Evolutionary conservation across 2,113 vertebrate genomes (phyloP).

Genomic region (Oncorhynchus clarkii): DNA sequence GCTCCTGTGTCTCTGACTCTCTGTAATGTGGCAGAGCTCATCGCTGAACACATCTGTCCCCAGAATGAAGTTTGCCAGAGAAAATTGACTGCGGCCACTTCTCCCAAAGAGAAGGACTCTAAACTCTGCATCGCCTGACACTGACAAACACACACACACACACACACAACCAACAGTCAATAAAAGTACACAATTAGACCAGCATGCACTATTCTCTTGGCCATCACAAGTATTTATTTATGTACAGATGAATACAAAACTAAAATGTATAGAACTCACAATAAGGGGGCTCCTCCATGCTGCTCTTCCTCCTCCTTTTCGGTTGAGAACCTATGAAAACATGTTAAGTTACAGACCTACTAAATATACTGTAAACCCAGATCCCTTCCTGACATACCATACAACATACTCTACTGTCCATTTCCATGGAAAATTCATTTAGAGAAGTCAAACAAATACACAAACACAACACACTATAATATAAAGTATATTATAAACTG

Average conservation of each 20-base stretch:
- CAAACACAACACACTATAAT: too few species aligned
- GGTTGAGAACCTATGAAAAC: not conserved
- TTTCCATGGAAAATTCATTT: too few species aligned
- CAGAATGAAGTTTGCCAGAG: not conserved
- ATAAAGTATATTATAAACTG: too few species aligned
- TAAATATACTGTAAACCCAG: too few species aligned
- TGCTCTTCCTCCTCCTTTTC: not conserved
- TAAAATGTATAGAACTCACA: not conserved
- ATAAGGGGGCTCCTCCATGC: not conserved
- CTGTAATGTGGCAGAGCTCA: not conserved
- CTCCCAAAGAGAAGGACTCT: not conserved
- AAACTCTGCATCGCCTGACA: not conserved
- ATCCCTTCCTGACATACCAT: too few species aligned
- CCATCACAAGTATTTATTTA: not conserved
- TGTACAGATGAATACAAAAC: not conserved
- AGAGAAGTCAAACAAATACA: not conserved
- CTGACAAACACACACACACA: not conserved
- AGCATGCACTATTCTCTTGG: not conserved
- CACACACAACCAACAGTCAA: not conserved
- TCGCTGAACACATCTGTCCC: not conserved
- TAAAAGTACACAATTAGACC: not conserved
- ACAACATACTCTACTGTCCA: too few species aligned
- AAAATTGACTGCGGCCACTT: not conserved
- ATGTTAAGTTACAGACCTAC: not conserved
- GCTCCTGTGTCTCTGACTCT: not conserved